Base-by-base conservation (phyloP, 2,888 invertebrate species). In the Toxonevra muliebris region DNA sequence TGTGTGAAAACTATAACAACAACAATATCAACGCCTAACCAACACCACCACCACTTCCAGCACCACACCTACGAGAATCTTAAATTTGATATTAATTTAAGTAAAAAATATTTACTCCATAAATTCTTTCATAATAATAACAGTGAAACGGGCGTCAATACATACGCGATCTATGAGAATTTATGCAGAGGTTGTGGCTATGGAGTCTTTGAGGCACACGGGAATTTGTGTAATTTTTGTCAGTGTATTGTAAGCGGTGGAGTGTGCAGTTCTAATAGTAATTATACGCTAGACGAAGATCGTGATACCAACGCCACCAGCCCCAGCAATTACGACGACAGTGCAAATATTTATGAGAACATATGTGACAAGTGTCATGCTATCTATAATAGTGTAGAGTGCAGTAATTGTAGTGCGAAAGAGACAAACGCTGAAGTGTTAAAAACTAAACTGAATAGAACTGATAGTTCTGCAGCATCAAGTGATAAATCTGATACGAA, bases 111-210 rank as follows among this genome's bases (percentile, higher is more conserved):
- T n/a, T 72, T 81, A 67, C 73, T 83, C 63, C 76, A 79, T 64
- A 82, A 81, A 65, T 82, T 80, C 70, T 82, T 83, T 72, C 79
- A 77, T 41, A 78, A 77, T 65, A 79, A 78, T 13, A 75, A 55
- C 10, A 65, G 59, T 8, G 30, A 30, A 30, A 64, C 54, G 5
- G 20, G 48, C 61, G 61, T 20, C 40, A 71, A 55, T 1, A n/a
- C 41, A 19, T 59, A 63, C n/a, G 74, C 76, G 30, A 76, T 81
- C 65, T 84, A 85, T 61, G 84, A 84, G 73, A 85, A 85, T 76
- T 69, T 85, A 40, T 85, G 85, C 66, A 79, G 79, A 50, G 82
- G 82, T 61, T 85, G 85, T 68, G 84, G 84, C 57, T 84, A 84
- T 68, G 84, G 84, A 0, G 80, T 84, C 2, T 84, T 83, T 60